Evolutionary conservation across 2,888 invertebrate genomes (phyloP), one percentile per base, ranked within the genome.

Genomic region (Ramazzottius varieornatus): DNA sequence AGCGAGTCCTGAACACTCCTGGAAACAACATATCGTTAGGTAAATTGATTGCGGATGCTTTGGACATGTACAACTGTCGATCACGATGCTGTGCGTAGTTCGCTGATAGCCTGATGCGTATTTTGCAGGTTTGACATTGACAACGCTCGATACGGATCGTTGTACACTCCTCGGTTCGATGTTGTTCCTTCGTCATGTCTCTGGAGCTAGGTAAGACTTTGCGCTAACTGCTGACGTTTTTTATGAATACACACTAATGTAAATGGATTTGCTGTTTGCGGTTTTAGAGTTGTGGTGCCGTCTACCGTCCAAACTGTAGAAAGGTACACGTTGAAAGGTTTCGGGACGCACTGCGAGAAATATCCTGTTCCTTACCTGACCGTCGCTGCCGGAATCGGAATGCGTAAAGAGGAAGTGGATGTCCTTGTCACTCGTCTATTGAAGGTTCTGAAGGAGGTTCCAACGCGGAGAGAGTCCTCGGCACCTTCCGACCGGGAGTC

Each of bases 1-100:
- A 84, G 72, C 74, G 77, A 67, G 73, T 86, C 2, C 73, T 85
- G 1, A 74, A 79, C 33, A 82, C 81, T 20, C 80, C 80, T 70
- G 79, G 80, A 65, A 87, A 86, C 76, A 81, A 82, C 1, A 85
- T 86, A 70, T 86, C 86, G 0, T 76, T 85, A 71, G 83, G 83
- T 78, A 76, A 75, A 75, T 72, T 20, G n/a, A n/a, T n/a, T n/a
- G n/a, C n/a, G n/a, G n/a, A n/a, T n/a, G n/a, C n/a, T n/a, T n/a
- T n/a, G n/a, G n/a, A n/a, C n/a, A n/a, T n/a, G n/a, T n/a, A n/a
- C n/a, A n/a, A n/a, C n/a, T n/a, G n/a, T n/a, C n/a, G n/a, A n/a
- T n/a, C n/a, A n/a, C n/a, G n/a, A n/a, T n/a, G n/a, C n/a, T n/a
- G n/a, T n/a, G n/a, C n/a, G n/a, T n/a, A n/a, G n/a, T n/a, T n/a